Base-by-base conservation (phyloP, 2,888 invertebrate genomes). In the Urechis unicinctus region DNA sequence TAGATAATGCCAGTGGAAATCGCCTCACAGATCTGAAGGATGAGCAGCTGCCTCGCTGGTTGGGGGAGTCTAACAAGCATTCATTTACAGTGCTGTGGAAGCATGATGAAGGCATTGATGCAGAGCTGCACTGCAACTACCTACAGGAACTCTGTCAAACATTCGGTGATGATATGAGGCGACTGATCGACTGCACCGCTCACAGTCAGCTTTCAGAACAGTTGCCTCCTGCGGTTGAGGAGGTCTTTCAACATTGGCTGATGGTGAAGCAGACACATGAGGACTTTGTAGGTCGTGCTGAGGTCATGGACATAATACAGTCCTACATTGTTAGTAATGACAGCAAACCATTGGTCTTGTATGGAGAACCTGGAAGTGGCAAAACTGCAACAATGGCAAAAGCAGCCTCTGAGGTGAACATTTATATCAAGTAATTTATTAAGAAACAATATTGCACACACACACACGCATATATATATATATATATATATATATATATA, bases 41-140 rank as follows among this genome's bases (percentile, higher is more conserved):
- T 6, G 57, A 66, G 52, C 58, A 63, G 4, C 59, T 59, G 24
- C n/a, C 42, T 22, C 4, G 42, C 6, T 26, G 42, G 31, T 62
- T 72, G 22, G 56, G 67, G 2, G 55, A 60, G 9, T 57, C 58
- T 13, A 70, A 68, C 58, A 61, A 61, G 3, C 45, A 62, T 17
- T 61, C 61, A n/a, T 68, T 69, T 46, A 65, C 68, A 28, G 70
- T 76, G 1, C 58, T 76, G 45, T 76, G 76, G 76, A 63, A 70
- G 31, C 73, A 69, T 52, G 72, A 73, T 52, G 68, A 72, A 31
- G 76, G 74, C 54, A 70, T 76, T 46, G 61, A 68, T 45, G 67
- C 68, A 0, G 58, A 64, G 25, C 66, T 71, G 6, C 76, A 76
- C 60, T 63, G 66, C 5, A 66, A 67, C 6, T 75, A 75, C 53